These are phyloP conservation scores for Lasioglossum albipes DNA, from an alignment of 1,140 invertebrate species.

Conservation along the genomic window DNA sequence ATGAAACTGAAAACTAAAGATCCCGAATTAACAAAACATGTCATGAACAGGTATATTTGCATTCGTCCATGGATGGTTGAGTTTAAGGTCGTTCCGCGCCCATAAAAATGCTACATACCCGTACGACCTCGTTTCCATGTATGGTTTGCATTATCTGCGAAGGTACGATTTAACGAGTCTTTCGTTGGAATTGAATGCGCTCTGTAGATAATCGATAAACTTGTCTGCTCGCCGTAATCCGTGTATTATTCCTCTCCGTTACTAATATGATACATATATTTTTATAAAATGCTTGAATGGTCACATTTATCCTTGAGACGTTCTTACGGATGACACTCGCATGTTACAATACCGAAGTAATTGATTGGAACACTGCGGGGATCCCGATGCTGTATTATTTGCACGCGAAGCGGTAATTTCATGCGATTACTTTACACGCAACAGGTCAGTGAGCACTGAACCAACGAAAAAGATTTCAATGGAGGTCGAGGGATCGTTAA, in stretches of 20 bases:
- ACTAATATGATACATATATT: too few species aligned
- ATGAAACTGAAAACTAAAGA: not conserved
- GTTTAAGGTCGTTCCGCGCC: constrained; percentile 34
- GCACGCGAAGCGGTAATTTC: constrained; percentile 6
- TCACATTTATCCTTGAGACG: too few species aligned
- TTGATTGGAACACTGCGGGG: too few species aligned
- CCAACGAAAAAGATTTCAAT: not conserved
- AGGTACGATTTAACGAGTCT: not conserved
- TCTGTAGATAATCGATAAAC: not conserved
- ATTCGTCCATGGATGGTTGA: constrained; percentile 12
- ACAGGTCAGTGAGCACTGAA: not conserved
- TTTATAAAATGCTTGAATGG: too few species aligned
- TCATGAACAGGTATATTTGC: constrained; percentile 8
- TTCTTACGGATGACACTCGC: too few species aligned
- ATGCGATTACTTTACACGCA: not conserved
- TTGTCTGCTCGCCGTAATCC: too few species aligned
- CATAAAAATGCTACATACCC: constrained; percentile 37
- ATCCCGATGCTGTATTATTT: constrained; percentile 3
- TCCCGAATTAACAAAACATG: constrained; percentile 15
- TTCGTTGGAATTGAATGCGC: not conserved
- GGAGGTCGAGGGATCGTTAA: not conserved
- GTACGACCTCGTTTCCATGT: constrained; percentile 39
- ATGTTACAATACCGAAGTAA: too few species aligned
- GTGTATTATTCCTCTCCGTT: not conserved
- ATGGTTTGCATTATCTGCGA: not conserved